Evolutionary conservation across 2,888 invertebrate genomes (phyloP), one percentile per base, ranked within the genome.

Genomic region (Amphipoea lucens): DNA sequence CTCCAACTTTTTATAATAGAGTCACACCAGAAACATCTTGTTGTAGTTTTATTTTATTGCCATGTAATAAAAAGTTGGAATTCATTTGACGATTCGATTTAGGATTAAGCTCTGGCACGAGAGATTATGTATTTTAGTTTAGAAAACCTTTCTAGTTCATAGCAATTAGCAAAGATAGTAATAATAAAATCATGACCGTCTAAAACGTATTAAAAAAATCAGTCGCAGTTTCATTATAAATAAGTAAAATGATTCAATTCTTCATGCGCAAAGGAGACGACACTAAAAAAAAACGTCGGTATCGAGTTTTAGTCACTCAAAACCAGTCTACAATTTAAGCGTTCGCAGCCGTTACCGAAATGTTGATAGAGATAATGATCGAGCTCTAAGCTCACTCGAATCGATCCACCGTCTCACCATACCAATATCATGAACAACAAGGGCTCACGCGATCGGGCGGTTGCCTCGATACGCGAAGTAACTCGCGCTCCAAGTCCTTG

Each of bases 311-410:
- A 86, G 76, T 83, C 45, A 60, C 40, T 71, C 40, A 81, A 85
- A 85, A 85, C 83, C 86, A 76, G 83, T 89, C 81, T 83, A 81
- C 75, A 85, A 77, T 87, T 89, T 81, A 85, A 89, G 87, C 81
- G 89, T 89, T 89, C 88, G 86, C 83, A 82, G 87, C 80, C 84
- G 77, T 89, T 90, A 92, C 90, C 89, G 86, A 91, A 91, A 91
- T 89, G 88, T 90, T 90, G 87, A 92, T 91, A 90, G 88, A 91
- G 91, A 93, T 93, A 92, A 91, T 92, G 90, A 92, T 92, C 92
- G 90, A 88, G 87, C 89, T 91, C 91, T 93, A 92, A 93, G 92
- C 90, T 92, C 88, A 90, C 89, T 92, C 90, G 81, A 92, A 94
- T 94, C 94, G 94, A 94, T 94, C 85, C 84, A 79, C 83, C 78